phyloP scores from a whole-genome alignment of 2,113 vertebrate genomes.

The Cololabis saira region DNA sequence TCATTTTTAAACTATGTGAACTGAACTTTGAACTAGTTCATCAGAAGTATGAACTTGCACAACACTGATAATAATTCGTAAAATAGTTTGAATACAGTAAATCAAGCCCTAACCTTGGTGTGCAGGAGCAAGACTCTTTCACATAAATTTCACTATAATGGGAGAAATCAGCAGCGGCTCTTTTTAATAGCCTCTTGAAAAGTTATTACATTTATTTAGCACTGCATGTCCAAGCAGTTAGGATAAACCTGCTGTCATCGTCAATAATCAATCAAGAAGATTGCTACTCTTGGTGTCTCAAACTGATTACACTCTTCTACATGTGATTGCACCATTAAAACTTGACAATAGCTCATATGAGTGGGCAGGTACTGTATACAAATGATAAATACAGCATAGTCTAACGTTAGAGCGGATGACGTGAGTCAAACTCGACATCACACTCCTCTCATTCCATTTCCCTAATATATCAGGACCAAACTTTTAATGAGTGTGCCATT shows the following conservation, averaged over 20 bases:
- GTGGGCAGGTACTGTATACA: conserved; percentile 5
- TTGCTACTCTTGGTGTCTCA: too few species aligned
- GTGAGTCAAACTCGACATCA: background rate
- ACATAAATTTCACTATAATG: too few species aligned
- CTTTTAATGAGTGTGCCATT: conserved; percentile 17
- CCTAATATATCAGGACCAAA: background rate
- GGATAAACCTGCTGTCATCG: background rate
- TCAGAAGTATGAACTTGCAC: too few species aligned
- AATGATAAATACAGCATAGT: background rate
- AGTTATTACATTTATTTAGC: background rate
- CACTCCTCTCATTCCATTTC: conserved; percentile 20
- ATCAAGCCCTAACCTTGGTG: too few species aligned
- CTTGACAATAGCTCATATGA: background rate
- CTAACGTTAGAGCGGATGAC: background rate
- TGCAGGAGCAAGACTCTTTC: too few species aligned
- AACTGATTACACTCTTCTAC: background rate
- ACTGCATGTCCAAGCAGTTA: background rate
- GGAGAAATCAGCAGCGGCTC: too few species aligned
- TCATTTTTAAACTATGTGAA: too few species aligned
- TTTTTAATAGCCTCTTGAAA: too few species aligned
- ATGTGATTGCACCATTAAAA: conserved; percentile 1
- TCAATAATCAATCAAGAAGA: background rate
- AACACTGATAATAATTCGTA: too few species aligned
- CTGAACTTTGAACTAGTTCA: too few species aligned
- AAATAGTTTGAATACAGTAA: too few species aligned